These are phyloP conservation scores for Tiaroga cobitis DNA, from an alignment of 2,797 vertebrate species.

Conservation along the genomic window DNA sequence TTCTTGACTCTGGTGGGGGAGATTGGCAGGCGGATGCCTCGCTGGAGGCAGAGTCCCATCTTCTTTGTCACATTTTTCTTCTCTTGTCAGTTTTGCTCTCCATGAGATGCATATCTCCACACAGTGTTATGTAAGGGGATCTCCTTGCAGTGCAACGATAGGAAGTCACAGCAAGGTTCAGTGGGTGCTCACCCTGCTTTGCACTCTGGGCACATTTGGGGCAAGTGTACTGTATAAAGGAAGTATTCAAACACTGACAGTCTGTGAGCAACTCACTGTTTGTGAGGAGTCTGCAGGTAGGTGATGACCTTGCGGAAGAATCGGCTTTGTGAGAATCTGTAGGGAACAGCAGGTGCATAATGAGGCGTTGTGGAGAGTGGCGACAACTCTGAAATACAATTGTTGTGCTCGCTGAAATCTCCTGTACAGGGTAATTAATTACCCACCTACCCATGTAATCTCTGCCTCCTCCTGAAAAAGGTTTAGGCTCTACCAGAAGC, in stretches of 20 bases:
- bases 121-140: constrained; percentile 66
- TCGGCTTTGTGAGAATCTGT: constrained; percentile 14
- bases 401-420: constrained; percentile 11
- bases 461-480: constrained; percentile 19
- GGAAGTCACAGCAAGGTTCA: constrained; percentile 62
- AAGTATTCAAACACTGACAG: constrained; percentile 16
- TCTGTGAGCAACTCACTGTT: constrained; percentile 4
- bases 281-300: background rate
- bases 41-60: constrained; percentile 67
- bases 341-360: constrained; percentile 42
- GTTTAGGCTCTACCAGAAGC: constrained; percentile 5
- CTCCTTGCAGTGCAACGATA: constrained; percentile 52
- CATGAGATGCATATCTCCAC: constrained; percentile 64
- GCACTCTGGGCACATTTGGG: constrained; percentile 28
- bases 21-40: constrained; percentile 53
- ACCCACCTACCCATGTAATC: constrained; percentile 27
- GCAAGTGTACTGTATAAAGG: constrained; percentile 29
- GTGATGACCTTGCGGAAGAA: constrained; percentile 13
- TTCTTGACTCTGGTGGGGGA: constrained; percentile 44
- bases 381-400: constrained; percentile 20
- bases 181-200: constrained; percentile 41
- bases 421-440: constrained; percentile 37
- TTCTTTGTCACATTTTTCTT: constrained; percentile 68
- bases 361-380: background rate
- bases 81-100: constrained; percentile 66